phyloP scores from a whole-genome alignment of 2,113 vertebrate species.

The Gyps fulvus region DNA sequence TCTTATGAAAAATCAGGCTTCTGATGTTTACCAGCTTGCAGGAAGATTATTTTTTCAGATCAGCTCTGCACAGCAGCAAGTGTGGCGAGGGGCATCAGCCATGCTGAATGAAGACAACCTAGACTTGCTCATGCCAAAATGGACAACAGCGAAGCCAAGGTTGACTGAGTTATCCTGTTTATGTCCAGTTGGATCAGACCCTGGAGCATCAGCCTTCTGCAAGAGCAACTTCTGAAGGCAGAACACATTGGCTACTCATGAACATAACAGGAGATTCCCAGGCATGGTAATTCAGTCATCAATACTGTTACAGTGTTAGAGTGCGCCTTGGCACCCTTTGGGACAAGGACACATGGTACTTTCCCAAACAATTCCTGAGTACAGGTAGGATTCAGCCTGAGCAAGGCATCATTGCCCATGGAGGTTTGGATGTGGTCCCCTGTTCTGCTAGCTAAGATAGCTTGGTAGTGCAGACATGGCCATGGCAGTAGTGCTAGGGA shows the following conservation, averaged over 20 bases:
- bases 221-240: neutral
- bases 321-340: neutral
- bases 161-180: neutral
- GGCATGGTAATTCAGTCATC: neutral
- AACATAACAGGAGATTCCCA: neutral
- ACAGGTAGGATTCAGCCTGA: neutral
- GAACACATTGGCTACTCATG: neutral
- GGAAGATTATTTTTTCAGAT: neutral
- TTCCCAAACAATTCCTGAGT: neutral
- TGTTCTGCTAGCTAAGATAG: neutral
- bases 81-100: neutral
- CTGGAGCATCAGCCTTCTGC: neutral
- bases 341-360: neutral
- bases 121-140: neutral
- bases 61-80: neutral
- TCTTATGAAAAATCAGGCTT: neutral
- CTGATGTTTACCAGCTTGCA: neutral
- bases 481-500: neutral
- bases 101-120: neutral
- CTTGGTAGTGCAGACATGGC: neutral
- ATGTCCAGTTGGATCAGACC: neutral
- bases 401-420: neutral
- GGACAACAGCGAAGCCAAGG: fast-evolving
- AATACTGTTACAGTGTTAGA: neutral
- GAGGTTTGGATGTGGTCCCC: neutral